phyloP scores from a whole-genome alignment of 2,888 invertebrate genomes.

The Drosophila kokeensis region DNA sequence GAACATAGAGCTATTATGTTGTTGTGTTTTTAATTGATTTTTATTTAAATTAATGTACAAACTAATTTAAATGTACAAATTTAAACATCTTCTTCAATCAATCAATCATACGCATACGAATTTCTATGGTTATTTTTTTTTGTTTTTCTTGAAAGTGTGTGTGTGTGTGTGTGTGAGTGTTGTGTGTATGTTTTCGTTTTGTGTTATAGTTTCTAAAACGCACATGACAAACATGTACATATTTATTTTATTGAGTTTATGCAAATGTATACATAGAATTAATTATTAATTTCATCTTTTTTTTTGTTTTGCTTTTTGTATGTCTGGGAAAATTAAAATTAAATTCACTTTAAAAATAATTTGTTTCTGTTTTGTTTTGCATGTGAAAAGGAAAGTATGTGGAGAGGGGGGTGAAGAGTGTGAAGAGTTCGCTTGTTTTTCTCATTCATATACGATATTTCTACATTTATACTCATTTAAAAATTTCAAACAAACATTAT shows the following conservation, averaged over 20 bases:
- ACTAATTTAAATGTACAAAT: slow-evolving; percentile 82
- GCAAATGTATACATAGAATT: slow-evolving; percentile 53
- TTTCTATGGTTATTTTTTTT: slow-evolving; percentile 58
- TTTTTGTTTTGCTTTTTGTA: slow-evolving; percentile 1
- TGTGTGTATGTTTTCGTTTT: slow-evolving; percentile 39
- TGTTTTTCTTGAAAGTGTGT: slow-evolving; percentile 31
- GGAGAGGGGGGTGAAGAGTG: slow-evolving; percentile 10
- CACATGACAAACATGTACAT: slow-evolving; percentile 51
- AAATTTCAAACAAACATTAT: slow-evolving; percentile 78
- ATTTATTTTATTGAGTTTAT: slow-evolving; percentile 53
- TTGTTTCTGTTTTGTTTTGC: slow-evolving; percentile 25
- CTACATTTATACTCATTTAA: slow-evolving; percentile 75
- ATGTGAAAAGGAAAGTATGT: slow-evolving; percentile 24
- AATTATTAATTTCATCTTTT: slow-evolving; percentile 32
- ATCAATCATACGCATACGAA: slow-evolving; percentile 76
- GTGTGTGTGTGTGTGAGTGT: slow-evolving; percentile 35
- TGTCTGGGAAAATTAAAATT: slow-evolving; percentile 51
- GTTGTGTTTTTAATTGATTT: slow-evolving; percentile 75
- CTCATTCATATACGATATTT: slow-evolving; percentile 78
- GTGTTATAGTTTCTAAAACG: slow-evolving; percentile 45
- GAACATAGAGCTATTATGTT: slow-evolving; percentile 20
- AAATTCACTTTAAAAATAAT: slow-evolving; percentile 40
- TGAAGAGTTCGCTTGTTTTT: slow-evolving; percentile 43
- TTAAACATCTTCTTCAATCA: slow-evolving; percentile 74
- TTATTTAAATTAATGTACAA: slow-evolving; percentile 83